Conservation (phyloP, 2,797 vertebrate genomes). For the Pseudocheirus occidentalis region DNA sequence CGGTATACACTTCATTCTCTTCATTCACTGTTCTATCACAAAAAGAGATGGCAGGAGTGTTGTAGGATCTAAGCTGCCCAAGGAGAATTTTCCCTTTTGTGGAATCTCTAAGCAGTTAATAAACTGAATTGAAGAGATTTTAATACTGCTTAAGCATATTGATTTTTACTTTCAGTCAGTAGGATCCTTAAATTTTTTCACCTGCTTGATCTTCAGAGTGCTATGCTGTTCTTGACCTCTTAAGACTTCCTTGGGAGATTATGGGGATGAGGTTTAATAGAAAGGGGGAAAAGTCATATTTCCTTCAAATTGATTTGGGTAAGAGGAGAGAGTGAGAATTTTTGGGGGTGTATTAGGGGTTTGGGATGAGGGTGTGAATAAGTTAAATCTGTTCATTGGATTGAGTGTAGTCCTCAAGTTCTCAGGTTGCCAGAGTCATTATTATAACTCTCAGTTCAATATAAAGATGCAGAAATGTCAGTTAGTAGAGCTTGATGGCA, state of each 20-base stretch:
- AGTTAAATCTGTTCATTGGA: background rate
- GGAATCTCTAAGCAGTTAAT: constrained; percentile 22
- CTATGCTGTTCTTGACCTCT: background rate
- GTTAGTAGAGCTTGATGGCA: background rate
- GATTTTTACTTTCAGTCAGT: constrained; percentile 7
- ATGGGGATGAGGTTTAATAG: background rate
- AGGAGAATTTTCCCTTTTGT: background rate
- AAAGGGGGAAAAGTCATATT: background rate
- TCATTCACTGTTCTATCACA: background rate
- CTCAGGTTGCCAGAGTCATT: background rate
- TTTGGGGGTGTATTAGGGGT: background rate
- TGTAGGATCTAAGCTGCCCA: constrained; percentile 7
- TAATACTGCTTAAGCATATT: background rate
- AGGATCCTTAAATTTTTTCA: background rate
- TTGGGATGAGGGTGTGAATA: background rate
- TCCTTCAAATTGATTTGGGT: background rate
- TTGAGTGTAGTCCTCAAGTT: background rate
- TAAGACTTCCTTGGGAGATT: background rate
- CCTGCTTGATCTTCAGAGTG: background rate
- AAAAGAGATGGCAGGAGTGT: background rate
- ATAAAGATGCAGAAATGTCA: background rate
- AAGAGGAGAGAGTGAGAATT: background rate
- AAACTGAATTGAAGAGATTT: background rate
- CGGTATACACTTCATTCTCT: background rate
- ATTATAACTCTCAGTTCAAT: background rate